Evolutionary conservation across 2,888 invertebrate species (phyloP).

Genomic region (Agrotis exclamationis): DNA sequence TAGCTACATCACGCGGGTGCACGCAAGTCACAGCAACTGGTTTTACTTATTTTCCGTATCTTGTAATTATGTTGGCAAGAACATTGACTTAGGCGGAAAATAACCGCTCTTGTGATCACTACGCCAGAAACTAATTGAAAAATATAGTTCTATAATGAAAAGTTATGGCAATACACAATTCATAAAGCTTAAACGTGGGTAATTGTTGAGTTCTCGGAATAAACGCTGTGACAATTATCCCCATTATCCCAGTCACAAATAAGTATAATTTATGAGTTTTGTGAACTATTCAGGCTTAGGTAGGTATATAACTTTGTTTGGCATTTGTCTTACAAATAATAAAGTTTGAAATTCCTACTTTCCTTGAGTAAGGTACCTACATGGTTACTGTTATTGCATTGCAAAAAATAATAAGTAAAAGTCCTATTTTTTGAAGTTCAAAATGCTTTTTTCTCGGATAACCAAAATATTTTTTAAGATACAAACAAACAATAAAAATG

Average conservation of each 20-base stretch:
- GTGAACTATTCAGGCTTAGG: conserved; percentile 17
- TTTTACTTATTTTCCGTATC: conserved; percentile 80
- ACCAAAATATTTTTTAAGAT: background rate
- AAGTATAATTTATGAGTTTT: conserved; percentile 55
- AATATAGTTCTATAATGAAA: background rate
- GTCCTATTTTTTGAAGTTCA: background rate
- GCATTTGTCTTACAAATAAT: background rate
- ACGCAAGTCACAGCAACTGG: conserved; percentile 74
- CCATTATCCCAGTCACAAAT: conserved; percentile 47
- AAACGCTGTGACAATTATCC: conserved; percentile 34
- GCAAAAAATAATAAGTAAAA: no score
- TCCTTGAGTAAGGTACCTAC: background rate
- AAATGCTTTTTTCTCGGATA: background rate
- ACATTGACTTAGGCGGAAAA: conserved; percentile 69
- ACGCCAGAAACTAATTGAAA: conserved; percentile 18
- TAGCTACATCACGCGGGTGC: conserved; percentile 69
- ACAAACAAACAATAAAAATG: no score
- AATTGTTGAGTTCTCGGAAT: conserved; percentile 39
- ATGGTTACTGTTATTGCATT: no score
- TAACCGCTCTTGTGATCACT: conserved; percentile 37
- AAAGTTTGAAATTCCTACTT: background rate
- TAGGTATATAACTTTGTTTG: background rate
- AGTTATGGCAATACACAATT: conserved; percentile 28
- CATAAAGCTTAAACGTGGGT: conserved; percentile 15
- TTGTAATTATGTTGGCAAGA: conserved; percentile 75